A percentile compares a stretch with the other conserved stretches of the same genome.
phyloP scores from a whole-genome alignment of 2,888 invertebrate genomes.

The Allacma fusca region DNA sequence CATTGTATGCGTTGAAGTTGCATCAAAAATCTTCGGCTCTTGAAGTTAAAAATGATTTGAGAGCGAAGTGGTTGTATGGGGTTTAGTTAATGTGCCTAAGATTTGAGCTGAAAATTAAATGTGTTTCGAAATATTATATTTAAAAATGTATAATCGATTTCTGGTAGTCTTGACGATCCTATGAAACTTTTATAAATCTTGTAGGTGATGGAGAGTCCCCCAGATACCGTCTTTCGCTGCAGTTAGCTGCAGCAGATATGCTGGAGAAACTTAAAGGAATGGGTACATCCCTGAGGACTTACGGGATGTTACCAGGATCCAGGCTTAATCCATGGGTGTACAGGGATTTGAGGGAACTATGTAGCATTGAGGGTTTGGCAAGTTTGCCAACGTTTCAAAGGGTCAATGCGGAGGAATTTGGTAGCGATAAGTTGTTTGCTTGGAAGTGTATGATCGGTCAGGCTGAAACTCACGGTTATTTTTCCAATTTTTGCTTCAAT shows the following conservation, averaged over 20 bases:
- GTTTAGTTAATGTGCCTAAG: no score
- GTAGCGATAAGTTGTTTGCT: slow-evolving; percentile 28
- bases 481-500: no score
- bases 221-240: slow-evolving; percentile 45
- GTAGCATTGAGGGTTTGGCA: slow-evolving; percentile 34
- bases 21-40: no score
- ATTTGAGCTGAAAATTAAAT: no score
- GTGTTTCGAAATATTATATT: no score
- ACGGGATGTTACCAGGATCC: slow-evolving; percentile 52
- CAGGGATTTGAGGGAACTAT: slow-evolving; percentile 46
- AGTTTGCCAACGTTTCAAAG: slow-evolving; percentile 8
- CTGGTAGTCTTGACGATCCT: no score
- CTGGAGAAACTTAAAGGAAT: slow-evolving; percentile 40
- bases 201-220: slow-evolving; percentile 45
- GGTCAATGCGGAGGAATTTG: background rate
- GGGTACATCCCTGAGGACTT: slow-evolving; percentile 29
- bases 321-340: slow-evolving; percentile 48
- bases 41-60: no score
- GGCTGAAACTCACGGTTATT: no score
- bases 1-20: no score
- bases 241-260: slow-evolving; percentile 54
- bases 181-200: background rate
- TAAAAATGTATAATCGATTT: no score
- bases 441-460: slow-evolving; percentile 49
- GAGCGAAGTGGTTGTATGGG: no score